phyloP scores from a whole-genome alignment of 2,113 vertebrate genomes.

The Pseudonaja textilis region DNA sequence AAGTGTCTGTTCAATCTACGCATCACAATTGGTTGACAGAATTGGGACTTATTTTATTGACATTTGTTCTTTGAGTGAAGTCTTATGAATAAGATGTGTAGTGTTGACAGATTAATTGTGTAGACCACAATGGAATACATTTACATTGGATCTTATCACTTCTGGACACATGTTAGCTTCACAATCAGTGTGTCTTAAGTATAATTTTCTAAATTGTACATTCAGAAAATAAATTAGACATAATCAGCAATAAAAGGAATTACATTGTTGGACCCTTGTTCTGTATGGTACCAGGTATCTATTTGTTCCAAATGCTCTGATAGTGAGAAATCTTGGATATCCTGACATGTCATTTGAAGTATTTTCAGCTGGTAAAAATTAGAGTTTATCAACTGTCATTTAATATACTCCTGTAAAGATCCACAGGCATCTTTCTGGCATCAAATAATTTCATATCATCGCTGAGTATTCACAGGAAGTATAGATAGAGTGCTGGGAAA shows the following conservation, averaged over 20 bases:
- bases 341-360: not conserved
- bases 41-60: not conserved
- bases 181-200: not conserved
- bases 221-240: not conserved
- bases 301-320: not conserved
- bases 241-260: not conserved
- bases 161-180: not conserved
- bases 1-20: constrained; percentile 58
- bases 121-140: not conserved
- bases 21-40: not conserved
- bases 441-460: not conserved
- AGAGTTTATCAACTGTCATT: too few relatives aligned
- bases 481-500: not conserved
- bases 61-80: not conserved
- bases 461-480: not conserved
- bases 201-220: not conserved
- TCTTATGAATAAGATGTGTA: not conserved
- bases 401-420: not conserved
- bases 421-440: not conserved
- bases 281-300: not conserved
- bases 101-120: not conserved
- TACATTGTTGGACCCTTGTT: not conserved
- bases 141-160: not conserved
- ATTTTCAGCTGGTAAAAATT: constrained; percentile 1
- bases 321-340: not conserved